These are phyloP conservation scores for Notechis scutatus DNA, from an alignment of 2,113 vertebrate species.

Conservation along the genomic window DNA sequence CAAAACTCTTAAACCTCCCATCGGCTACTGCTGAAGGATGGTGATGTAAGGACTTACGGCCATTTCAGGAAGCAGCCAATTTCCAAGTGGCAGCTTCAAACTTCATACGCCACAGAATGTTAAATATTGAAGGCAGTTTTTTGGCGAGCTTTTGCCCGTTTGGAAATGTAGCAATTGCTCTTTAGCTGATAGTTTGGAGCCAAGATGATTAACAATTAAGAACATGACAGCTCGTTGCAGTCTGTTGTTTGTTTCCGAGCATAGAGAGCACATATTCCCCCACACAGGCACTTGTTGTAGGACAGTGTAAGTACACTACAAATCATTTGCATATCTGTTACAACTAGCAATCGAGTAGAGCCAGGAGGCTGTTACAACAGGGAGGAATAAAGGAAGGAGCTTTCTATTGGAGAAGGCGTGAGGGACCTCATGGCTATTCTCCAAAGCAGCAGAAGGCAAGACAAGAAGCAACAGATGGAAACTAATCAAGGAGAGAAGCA, in stretches of 20 bases:
- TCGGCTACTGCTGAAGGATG: not conserved
- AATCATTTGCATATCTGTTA: not conserved
- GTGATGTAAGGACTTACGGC: not conserved
- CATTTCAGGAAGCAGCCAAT: slow-evolving; percentile 9
- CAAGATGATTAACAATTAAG: slow-evolving; percentile 65
- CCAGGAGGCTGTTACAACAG: not conserved
- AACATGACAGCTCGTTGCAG: slow-evolving; percentile 55
- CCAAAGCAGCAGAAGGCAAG: no score
- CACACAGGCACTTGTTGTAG: not conserved
- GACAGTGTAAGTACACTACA: not conserved
- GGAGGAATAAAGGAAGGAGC: not conserved
- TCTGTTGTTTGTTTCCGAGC: slow-evolving; percentile 55
- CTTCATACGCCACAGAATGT: slow-evolving; percentile 59
- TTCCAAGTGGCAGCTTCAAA: slow-evolving; percentile 46
- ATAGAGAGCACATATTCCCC: not conserved
- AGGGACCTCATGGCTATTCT: not conserved
- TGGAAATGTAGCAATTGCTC: slow-evolving; percentile 56
- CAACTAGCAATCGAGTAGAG: not conserved
- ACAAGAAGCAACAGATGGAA: no score
- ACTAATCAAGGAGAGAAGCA: no score
- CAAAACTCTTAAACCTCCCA: not conserved
- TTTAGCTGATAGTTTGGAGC: slow-evolving; percentile 47
- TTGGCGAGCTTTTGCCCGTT: slow-evolving; percentile 60
- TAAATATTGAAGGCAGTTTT: slow-evolving; percentile 64
- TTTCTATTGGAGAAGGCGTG: not conserved